Base-by-base conservation (phyloP, 2,797 vertebrate species). In the Coccyzus lansbergi region DNA sequence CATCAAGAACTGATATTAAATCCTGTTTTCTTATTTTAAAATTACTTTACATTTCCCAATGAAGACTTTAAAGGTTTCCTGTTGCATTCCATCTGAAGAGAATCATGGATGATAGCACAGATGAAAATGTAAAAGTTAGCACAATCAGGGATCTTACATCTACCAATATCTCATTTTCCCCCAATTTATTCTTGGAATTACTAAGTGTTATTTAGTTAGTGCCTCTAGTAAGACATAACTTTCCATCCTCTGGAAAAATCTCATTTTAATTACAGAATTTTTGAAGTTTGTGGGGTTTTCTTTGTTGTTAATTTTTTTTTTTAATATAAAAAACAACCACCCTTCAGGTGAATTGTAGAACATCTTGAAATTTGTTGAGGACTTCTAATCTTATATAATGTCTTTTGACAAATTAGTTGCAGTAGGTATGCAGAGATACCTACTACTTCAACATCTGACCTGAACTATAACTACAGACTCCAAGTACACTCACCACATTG, bases 11-110 rank as follows among this genome's bases (percentile, higher is more conserved):
- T 93, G 78, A 81, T 88, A 94, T 74, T 93, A 95, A 95, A 87
- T 85, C 90, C 52, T 84, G 33, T 81, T 92, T 86, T 53, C 72
- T 95, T 95, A 71, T 90, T 92, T 92, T 86, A 86, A 96, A 69
- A 95, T 94, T 83, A 55, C 59, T 96, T 92, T 85, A 63, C 53
- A 90, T 96, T 42, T 59, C 91, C 70, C 85, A 56, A 2, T 40
- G 28, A 88, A 74, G 36, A 58, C 69, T 78, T 83, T 86, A 93
- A 52, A 85, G 18, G 16, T 84, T 91, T 92, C 78, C 77, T 76
- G 8, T 64, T 92, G 33, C 55, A 52, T 88, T 84, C 44, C 48
- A n/a, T 90, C 58, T 90, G 34, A 92, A 70, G 36, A 80, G 68
- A 86, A 93, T 70, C 67, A 53, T 51, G 60, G 64, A 60, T 83